Percentiles rank a stretch among this genome's conserved stretches.
Evolutionary conservation across 1,140 invertebrate genomes (phyloP).

Genomic region (Meloidogyne exigua): DNA sequence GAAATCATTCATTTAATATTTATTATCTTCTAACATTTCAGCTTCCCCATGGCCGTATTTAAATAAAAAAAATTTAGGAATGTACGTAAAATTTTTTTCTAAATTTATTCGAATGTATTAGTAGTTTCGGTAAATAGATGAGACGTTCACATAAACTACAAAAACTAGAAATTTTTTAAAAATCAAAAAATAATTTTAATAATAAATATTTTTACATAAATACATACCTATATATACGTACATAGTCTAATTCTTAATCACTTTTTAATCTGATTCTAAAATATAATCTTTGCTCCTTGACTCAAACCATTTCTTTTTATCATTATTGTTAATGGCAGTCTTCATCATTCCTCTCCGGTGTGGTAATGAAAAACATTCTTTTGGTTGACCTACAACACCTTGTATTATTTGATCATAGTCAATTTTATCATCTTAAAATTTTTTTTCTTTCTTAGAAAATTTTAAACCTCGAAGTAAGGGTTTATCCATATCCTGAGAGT

Average conservation of each 20-base stretch:
- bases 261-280: not conserved
- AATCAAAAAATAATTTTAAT: no score
- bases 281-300: not conserved
- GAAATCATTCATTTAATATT: no score
- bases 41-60: no score
- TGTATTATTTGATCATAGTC: not conserved
- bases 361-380: not conserved
- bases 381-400: not conserved
- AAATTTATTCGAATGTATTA: no score
- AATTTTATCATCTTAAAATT: not conserved
- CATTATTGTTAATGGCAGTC: not conserved
- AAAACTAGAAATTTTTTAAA: no score
- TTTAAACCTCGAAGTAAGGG: not conserved
- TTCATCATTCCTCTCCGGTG: not conserved
- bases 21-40: no score
- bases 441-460: not conserved
- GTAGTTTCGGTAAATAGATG: no score
- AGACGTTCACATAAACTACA: no score
- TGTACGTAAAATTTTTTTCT: no score
- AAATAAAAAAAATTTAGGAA: no score
- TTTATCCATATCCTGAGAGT: not conserved
- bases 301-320: not conserved
- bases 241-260: no score
- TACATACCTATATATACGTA: not conserved
- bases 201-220: no score